These are phyloP conservation scores for Nylanderia fulva DNA, from an alignment of 1,140 invertebrate species.

Conservation along the genomic window DNA sequence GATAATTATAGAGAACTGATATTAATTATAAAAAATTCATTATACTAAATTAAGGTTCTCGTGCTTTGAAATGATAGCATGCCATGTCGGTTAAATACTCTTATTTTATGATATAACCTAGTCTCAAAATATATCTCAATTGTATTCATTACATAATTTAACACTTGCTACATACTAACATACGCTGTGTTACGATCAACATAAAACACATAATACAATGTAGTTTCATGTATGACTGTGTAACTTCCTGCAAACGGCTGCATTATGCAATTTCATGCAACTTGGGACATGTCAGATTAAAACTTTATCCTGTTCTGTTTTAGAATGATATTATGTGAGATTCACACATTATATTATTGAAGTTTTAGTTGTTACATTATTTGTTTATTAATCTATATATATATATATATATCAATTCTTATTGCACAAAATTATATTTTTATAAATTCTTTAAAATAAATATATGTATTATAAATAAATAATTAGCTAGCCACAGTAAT, in stretches of 20 bases:
- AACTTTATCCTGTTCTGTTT: conserved; percentile 32
- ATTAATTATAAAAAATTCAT: neutral
- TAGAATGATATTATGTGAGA: neutral
- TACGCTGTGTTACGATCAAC: conserved; percentile 39
- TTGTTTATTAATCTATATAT: conserved; percentile 13
- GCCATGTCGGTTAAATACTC: neutral
- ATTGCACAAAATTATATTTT: neutral
- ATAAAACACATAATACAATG: conserved; percentile 44
- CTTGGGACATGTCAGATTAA: conserved; percentile 38
- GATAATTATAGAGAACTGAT: neutral
- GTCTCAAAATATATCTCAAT: neutral
- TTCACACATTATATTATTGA: neutral
- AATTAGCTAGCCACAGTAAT: neutral
- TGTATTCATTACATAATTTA: conserved; percentile 30
- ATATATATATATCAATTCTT: neutral
- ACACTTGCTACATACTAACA: conserved; percentile 22
- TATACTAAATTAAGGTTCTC: neutral
- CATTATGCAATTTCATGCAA: conserved; percentile 40
- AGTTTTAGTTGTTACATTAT: no score
- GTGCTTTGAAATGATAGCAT: neutral
- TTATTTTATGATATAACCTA: neutral
- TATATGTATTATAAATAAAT: no score
- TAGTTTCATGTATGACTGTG: conserved; percentile 36
- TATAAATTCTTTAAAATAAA: neutral
- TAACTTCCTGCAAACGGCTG: conserved; percentile 36